Base-by-base conservation (phyloP, 2,113 vertebrate species). In the Heteronetta atricapilla region DNA sequence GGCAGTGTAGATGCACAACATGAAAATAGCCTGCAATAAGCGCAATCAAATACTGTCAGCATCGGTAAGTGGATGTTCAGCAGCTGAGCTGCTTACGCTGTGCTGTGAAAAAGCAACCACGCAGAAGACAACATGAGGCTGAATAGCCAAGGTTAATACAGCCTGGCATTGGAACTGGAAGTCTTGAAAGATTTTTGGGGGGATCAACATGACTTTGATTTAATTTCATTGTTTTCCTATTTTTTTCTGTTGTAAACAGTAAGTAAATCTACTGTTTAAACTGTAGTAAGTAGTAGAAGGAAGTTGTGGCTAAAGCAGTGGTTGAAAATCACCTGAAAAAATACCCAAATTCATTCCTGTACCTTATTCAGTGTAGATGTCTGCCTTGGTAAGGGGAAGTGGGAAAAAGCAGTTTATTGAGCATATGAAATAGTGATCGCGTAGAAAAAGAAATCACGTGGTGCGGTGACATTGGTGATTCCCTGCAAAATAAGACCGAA, bases 131-230 rank as follows among this genome's bases (percentile, higher is more conserved):
- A 77, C 63, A 22, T 92, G 42, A 69, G 81, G 25, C 63, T 76
- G 53, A 15, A 34, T 86, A 82, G 89, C 83, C 88, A 73, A 77
- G 82, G 78, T 76, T 80, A 75, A 59, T 85, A 46, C n/a, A 34
- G 6, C 28, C 53, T 90, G 46, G 58, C 60, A 16, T 29, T 89
- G 85, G 44, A 93, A 94, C 26, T 89, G 85, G 44, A 93, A 94
- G 70, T 70, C 77, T 48, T 44, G 84, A 94, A 86, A 82, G 67
- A 31, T 8, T 44, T 28, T 88, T 90, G 88, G 23, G 68, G 44
- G 36, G 38, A 38, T 93, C 94, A 78, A 66, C 68, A 67, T 60
- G 33, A 44, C 85, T 96, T 94, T 95, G 81, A 92, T 91, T 68
- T 82, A 77, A 72, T 89, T 84, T 93, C 34, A 62, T 86, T 90